Percentiles rank a stretch among this genome's conserved stretches.
These are phyloP conservation scores for Zelostemma sp. DNA, from an alignment of 1,140 invertebrate genomes.

Conservation along the genomic window DNA sequence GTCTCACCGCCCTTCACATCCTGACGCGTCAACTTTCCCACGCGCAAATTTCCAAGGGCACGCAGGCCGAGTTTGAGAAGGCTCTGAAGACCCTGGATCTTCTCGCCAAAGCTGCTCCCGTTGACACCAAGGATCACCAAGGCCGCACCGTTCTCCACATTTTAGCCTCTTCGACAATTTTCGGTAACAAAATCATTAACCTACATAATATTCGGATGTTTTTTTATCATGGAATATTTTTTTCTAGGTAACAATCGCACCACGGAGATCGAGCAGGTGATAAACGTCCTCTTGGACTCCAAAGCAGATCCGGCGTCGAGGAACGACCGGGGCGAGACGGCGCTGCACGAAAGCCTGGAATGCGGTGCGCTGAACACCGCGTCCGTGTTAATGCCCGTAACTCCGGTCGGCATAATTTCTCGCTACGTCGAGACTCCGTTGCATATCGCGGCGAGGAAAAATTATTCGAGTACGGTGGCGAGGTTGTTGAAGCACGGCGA, in stretches of 20 bases:
- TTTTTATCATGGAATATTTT: background rate
- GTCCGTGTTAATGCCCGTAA: slow-evolving; percentile 53
- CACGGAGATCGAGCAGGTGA: slow-evolving; percentile 56
- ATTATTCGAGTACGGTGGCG: slow-evolving; percentile 56
- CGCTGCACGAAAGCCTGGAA: slow-evolving; percentile 72
- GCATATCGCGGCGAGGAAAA: slow-evolving; percentile 66
- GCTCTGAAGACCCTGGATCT: slow-evolving; percentile 56
- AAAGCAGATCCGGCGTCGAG: slow-evolving; percentile 66
- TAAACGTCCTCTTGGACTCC: slow-evolving; percentile 63
- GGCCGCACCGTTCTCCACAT: slow-evolving; percentile 62
- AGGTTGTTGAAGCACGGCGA: slow-evolving; percentile 59
- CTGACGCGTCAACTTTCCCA: slow-evolving; percentile 59
- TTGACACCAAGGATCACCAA: slow-evolving; percentile 63
- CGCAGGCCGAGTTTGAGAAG: slow-evolving; percentile 53
- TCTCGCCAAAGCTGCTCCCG: slow-evolving; percentile 58
- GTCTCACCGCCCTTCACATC: slow-evolving; percentile 63
- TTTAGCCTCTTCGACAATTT: slow-evolving; percentile 58
- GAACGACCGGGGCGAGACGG: slow-evolving; percentile 69
- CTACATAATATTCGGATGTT: no score
- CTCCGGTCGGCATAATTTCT: slow-evolving; percentile 55
- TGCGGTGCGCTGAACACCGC: slow-evolving; percentile 59
- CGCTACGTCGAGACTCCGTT: slow-evolving; percentile 64
- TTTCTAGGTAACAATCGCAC: slow-evolving; percentile 52
- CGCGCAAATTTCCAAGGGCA: slow-evolving; percentile 45
- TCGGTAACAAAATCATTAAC: no score